phyloP scores from a whole-genome alignment of 1,140 invertebrate genomes.

The Drosophila sturtevanti region DNA sequence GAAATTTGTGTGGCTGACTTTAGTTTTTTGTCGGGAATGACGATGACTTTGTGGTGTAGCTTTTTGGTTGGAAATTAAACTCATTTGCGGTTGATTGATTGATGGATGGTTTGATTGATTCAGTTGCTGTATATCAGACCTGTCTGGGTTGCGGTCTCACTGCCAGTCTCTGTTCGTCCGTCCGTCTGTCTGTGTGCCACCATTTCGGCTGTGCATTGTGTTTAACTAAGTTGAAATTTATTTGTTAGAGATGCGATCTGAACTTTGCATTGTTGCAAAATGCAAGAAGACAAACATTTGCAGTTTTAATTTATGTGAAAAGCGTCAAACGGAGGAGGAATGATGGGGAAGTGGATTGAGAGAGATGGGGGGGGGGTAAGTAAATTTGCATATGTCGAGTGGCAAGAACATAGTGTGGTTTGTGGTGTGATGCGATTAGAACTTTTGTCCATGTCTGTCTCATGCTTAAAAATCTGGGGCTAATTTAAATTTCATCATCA shows the following conservation, averaged over 20 bases:
- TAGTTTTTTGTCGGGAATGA: neutral
- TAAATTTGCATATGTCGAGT: conserved; percentile 44
- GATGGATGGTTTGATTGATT: conserved; percentile 79
- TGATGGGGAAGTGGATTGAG: too few relatives aligned
- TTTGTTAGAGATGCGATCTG: conserved; percentile 68
- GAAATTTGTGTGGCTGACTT: conserved; percentile 7
- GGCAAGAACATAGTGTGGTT: neutral
- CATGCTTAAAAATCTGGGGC: neutral
- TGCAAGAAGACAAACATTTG: conserved; percentile 58
- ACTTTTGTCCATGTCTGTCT: neutral
- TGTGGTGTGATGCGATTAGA: conserved; percentile 8
- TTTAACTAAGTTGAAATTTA: conserved; percentile 66
- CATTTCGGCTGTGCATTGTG: conserved; percentile 65
- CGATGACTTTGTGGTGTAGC: conserved; percentile 4
- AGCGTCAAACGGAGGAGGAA: conserved; percentile 22
- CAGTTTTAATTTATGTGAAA: conserved; percentile 72
- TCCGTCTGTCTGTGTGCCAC: conserved; percentile 28
- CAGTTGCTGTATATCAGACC: conserved; percentile 35
- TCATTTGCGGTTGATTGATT: conserved; percentile 76
- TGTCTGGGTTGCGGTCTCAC: neutral
- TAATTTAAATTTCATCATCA: neutral
- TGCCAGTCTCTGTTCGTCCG: conserved; percentile 25
- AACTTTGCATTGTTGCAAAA: conserved; percentile 63
- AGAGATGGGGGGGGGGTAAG: neutral
- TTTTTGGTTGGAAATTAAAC: conserved; percentile 58